These are phyloP conservation scores for Osmoderma eremita DNA, from an alignment of 2,888 invertebrate species.

Conservation along the genomic window DNA sequence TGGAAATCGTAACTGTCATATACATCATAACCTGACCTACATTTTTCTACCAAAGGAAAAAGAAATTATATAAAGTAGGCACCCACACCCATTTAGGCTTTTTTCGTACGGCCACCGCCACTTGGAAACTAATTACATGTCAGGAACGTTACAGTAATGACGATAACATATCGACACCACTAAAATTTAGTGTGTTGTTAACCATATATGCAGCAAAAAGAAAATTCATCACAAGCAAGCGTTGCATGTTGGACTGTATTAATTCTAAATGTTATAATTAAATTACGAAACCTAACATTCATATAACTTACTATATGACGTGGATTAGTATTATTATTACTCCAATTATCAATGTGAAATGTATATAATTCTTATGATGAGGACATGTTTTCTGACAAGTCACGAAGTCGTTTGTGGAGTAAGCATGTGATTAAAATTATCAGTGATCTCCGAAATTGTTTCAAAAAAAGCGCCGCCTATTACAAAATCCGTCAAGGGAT, in stretches of 20 bases:
- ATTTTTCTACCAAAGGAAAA: conserved; percentile 12
- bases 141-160: neutral
- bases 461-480: conserved; percentile 24
- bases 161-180: neutral
- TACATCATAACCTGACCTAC: conserved; percentile 28
- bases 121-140: conserved; percentile 21
- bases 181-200: conserved; percentile 9
- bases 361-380: conserved; percentile 3
- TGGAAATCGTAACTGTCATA: conserved; percentile 25
- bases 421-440: conserved; percentile 16
- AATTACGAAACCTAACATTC: neutral
- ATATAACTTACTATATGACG: neutral
- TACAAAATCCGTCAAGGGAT: conserved; percentile 10
- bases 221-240: no score
- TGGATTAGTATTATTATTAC: neutral
- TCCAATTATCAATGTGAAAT: conserved; percentile 11
- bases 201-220: no score
- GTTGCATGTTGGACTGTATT: neutral
- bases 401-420: neutral
- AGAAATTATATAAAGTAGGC: neutral
- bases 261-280: conserved; percentile 23
- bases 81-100: no score
- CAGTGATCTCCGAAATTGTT: conserved; percentile 25
- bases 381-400: conserved; percentile 18
- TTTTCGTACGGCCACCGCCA: conserved; percentile 2